Percentiles rank a stretch among this genome's conserved stretches.
These are phyloP conservation scores for Athetis lepigone DNA, from an alignment of 2,888 invertebrate species.

Conservation along the genomic window DNA sequence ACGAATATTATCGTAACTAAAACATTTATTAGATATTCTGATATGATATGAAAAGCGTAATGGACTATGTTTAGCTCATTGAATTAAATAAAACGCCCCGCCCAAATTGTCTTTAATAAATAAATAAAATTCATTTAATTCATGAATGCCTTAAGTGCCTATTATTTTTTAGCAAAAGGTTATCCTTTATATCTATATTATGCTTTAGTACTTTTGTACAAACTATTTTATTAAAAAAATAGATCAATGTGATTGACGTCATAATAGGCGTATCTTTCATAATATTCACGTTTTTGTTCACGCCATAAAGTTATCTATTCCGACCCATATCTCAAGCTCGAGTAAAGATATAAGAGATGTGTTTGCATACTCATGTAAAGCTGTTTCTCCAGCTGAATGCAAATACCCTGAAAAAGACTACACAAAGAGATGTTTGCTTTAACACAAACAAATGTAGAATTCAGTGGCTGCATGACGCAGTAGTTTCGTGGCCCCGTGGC, in stretches of 20 bases:
- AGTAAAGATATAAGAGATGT: slow-evolving; percentile 27
- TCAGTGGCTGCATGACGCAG: slow-evolving; percentile 38
- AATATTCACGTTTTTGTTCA: not conserved
- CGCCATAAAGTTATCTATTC: slow-evolving; percentile 14
- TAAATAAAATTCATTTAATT: no score
- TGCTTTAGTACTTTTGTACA: no score
- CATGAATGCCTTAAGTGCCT: no score
- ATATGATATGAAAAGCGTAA: slow-evolving; percentile 5
- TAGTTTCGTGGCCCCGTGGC: slow-evolving; percentile 39
- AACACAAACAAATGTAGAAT: slow-evolving; percentile 35
- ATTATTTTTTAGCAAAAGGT: no score
- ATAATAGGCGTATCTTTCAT: not conserved
- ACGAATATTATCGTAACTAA: slow-evolving; percentile 23
- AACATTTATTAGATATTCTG: slow-evolving; percentile 10
- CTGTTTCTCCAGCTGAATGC: slow-evolving; percentile 23
- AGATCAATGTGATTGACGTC: not conserved
- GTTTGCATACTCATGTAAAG: slow-evolving; percentile 28
- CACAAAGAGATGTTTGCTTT: slow-evolving; percentile 20
- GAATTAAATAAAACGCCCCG: not conserved
- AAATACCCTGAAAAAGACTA: slow-evolving; percentile 31
- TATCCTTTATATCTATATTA: no score
- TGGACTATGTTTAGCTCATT: not conserved
- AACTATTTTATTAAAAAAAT: no score
- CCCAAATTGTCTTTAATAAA: not conserved
- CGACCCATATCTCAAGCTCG: slow-evolving; percentile 22